Evolutionary conservation across 1,140 invertebrate genomes (phyloP), one percentile per base, ranked within the genome.

Genomic region (Cotesia vestalis): DNA sequence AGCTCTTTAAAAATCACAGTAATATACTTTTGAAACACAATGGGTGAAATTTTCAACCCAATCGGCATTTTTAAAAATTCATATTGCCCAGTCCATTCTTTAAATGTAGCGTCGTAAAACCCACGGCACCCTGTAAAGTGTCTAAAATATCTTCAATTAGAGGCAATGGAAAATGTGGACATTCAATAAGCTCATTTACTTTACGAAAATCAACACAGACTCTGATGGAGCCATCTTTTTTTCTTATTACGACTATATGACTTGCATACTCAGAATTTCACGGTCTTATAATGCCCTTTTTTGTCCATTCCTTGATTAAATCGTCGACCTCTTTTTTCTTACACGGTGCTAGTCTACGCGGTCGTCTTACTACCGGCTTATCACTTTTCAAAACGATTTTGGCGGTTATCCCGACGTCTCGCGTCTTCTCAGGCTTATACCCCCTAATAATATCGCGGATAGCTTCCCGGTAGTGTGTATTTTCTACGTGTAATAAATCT

Each of bases 161-260:
- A 60, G 78, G 75, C 9, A 78, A 59, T 9, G 78, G 75, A 64
- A 75, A 79, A 4, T 70, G 63, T n/a, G 78, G 76, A 63, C 75
- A 76, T 2, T 73, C 55, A 17, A 76, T 73, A 5, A 73, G 68
- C 34, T 71, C 66, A 64, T 80, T 80, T 20, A 79, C 12, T 40
- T 61, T 53, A 62, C 75, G 61, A 63, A 70, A 79, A 55, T 80
- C 79, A 0, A 79, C 74, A 73, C 87, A 89, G n/a, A 88, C 80
- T 40, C 66, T 57, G 12, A 35, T 38, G 14, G 55, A 35, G 14
- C 72, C 84, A 78, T 89, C 84, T 71, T 84, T 85, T 74, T 90
- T 90, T 59, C 69, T 74, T 1, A 85, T 83, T 34, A 88, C 66
- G 1, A 89, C 80, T 4, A 88, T 79, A 0, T 85, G 86, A 27